Evolutionary conservation across 2,113 vertebrate genomes (phyloP).

Genomic region (Bagarius yarrelli): DNA sequence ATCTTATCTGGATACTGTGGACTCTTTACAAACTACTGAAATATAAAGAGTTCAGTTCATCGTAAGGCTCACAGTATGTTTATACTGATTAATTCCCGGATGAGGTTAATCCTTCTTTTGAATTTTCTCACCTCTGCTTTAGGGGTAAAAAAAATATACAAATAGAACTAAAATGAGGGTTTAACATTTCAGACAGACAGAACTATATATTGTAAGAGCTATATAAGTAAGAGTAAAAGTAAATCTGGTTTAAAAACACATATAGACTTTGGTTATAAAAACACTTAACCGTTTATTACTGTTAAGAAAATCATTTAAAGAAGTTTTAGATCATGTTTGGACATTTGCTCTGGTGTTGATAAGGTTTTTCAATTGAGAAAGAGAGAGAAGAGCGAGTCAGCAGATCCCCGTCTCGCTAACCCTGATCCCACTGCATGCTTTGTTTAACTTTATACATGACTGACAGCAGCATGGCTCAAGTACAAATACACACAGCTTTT

Average conservation of each 20-base stretch:
- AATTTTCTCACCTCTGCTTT: not conserved
- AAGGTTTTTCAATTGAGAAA: not conserved
- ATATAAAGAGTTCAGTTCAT: not conserved
- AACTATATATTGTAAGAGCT: no score
- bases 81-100: not conserved
- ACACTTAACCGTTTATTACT: no score
- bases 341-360: constrained; percentile 17
- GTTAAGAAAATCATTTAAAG: not conserved
- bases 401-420: constrained; percentile 15
- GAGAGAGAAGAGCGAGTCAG: constrained; percentile 30
- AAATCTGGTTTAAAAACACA: no score
- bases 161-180: not conserved
- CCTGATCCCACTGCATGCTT: constrained; percentile 37
- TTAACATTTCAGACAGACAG: no score
- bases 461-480: constrained; percentile 60
- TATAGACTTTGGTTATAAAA: no score
- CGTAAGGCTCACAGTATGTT: not conserved
- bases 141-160: not conserved
- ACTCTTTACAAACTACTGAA: not conserved
- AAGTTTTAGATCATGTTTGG: not conserved
- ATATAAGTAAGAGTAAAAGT: no score
- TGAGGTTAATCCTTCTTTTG: not conserved
- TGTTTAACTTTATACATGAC: constrained; percentile 56
- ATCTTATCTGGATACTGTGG: not conserved
- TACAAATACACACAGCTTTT: constrained; percentile 61